phyloP scores from a whole-genome alignment of 2,888 invertebrate genomes.

The Quadroppia sp. region DNA sequence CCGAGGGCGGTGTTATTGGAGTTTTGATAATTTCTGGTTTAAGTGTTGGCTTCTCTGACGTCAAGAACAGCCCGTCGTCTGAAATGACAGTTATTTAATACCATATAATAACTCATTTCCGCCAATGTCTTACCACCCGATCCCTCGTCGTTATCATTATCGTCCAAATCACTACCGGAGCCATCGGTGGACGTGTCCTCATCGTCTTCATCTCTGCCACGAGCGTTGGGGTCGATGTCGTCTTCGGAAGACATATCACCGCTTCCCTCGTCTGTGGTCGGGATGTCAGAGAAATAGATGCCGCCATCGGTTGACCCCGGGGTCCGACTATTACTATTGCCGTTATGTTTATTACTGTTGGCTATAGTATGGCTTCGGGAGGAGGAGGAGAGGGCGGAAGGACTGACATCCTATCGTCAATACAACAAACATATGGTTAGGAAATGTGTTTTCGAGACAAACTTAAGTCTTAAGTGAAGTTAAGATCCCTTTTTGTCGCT shows the following conservation, averaged over 20 bases:
- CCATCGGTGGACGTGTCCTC: conserved; percentile 28
- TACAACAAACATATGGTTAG: conserved; percentile 28
- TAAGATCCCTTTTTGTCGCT: background rate
- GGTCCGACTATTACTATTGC: background rate
- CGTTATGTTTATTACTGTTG: background rate
- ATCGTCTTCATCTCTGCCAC: conserved; percentile 24
- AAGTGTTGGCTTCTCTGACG: conserved; percentile 2
- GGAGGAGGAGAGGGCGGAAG: background rate
- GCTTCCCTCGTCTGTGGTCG: conserved; percentile 20
- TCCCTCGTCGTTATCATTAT: conserved; percentile 19
- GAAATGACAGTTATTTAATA: background rate
- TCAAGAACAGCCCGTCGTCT: conserved; percentile 14
- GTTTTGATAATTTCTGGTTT: conserved; percentile 14
- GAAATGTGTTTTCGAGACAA: conserved; percentile 7
- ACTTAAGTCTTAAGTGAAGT: background rate
- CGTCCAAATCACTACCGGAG: conserved; percentile 23
- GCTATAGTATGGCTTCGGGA: background rate
- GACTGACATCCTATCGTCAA: conserved; percentile 6
- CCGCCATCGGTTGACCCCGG: background rate
- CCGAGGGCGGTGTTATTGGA: background rate
- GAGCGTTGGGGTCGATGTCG: conserved; percentile 22
- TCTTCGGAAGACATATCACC: conserved; percentile 9
- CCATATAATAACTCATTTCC: too few relatives aligned
- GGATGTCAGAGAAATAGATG: conserved; percentile 32
- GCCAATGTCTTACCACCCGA: conserved; percentile 27